Conservation (phyloP, 2,888 invertebrate genomes). For the Cheiracanthium punctorium region DNA sequence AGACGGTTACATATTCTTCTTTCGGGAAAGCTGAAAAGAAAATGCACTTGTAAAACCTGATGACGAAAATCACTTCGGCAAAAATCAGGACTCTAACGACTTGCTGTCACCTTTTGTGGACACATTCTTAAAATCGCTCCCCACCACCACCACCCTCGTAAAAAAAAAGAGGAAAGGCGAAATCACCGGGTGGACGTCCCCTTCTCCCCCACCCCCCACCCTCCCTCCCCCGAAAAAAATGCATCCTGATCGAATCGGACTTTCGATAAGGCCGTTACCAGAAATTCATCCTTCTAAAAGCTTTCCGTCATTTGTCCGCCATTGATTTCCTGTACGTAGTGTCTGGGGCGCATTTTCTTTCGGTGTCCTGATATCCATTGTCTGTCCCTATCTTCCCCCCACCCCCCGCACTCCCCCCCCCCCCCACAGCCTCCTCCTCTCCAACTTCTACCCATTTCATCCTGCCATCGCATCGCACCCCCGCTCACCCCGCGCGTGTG, state of each 20-base stretch:
- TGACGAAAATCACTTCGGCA: no score
- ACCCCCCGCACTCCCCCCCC: no score
- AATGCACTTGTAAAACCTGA: no score
- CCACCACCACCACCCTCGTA: not conserved
- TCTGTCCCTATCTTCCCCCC: slow-evolving; percentile 18
- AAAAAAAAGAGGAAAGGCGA: no score
- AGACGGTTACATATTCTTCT: no score
- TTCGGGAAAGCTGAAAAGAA: no score
- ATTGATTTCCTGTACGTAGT: slow-evolving; percentile 56
- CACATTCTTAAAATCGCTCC: not conserved
- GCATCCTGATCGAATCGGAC: slow-evolving; percentile 6
- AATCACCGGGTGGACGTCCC: not conserved
- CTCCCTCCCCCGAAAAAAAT: not conserved
- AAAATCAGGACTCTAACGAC: not conserved
- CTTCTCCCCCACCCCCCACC: not conserved
- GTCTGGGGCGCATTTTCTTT: slow-evolving; percentile 47
- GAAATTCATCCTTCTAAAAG: slow-evolving; percentile 66
- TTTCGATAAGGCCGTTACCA: slow-evolving; percentile 35
- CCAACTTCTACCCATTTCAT: no score
- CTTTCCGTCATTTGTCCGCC: slow-evolving; percentile 64
- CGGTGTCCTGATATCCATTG: slow-evolving; percentile 54
- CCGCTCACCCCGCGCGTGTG: no score
- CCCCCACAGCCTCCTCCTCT: no score
- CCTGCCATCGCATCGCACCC: no score
- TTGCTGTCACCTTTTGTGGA: slow-evolving; percentile 7